Evolutionary conservation across 2,113 vertebrate species (phyloP), one percentile per base, ranked within the genome.

Genomic region (Lichenostomus cassidix): DNA sequence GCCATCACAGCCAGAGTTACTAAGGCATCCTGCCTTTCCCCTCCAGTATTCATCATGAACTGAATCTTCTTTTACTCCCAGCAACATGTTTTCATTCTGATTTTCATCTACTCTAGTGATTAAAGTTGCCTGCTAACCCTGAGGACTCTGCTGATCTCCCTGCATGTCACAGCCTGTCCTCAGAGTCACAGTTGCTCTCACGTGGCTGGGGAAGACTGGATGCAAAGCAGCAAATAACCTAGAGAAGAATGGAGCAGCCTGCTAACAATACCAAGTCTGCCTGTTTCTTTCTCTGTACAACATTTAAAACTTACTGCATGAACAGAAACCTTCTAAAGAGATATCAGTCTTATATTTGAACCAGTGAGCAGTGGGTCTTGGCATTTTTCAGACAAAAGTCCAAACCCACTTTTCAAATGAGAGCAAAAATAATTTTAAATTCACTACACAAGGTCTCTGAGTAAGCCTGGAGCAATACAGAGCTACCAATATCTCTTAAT

Each of bases 91-190:
- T 90, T 92, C 77, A 64, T 91, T 95, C 60, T 64, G 63, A 92
- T 81, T 83, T 83, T 91, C 28, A 11, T 94, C 95, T 93, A n/a
- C 58, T 88, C 89, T 83, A 67, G 49, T 74, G 81, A 89, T 85
- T 96, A 87, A 95, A 93, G 52, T 62, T 90, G 67, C 22, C 65
- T 82, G 42, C 42, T 67, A 73, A 23, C 76, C 69, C 59, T 39
- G 53, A 82, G 90, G 81, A 63, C 24, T 74, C 53, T 86, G 86
- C 83, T 96, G 94, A 68, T 94, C 64, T 88, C 91, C 68, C 47
- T 70, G 41, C 2, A 0, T 86, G 78, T 64, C 94, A 95, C 81
- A 95, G 33, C n/a, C 41, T 91, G 58, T 62, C 58, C 70, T 78
- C 91, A 92, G 70, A 64, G n/a, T 41, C 82, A 64, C 44, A 55